Conservation (phyloP, 2,797 vertebrate genomes). For the Leontopithecus rosalia region DNA sequence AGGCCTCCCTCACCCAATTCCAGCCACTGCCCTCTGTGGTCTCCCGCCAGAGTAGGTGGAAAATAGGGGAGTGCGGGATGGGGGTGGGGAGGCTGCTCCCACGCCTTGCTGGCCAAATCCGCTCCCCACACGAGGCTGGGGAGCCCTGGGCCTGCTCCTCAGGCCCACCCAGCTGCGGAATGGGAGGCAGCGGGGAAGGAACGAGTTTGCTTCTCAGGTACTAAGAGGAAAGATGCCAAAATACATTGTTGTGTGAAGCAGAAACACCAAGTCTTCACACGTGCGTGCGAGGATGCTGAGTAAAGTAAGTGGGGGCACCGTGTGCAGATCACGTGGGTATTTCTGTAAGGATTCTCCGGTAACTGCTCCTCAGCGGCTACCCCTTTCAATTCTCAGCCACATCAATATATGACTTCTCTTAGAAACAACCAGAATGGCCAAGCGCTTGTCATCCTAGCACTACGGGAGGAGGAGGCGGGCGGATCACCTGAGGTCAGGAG, state of each 20-base stretch:
- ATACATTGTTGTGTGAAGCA: no score
- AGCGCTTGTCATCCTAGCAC: no score
- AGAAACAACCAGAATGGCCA: no score
- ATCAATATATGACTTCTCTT: no score
- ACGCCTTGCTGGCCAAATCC: not conserved
- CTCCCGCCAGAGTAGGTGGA: accelerated
- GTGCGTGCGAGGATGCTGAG: accelerated
- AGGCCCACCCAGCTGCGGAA: not conserved
- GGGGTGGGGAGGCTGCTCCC: accelerated
- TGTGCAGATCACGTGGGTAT: no score
- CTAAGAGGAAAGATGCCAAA: not conserved
- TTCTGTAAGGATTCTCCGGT: no score
- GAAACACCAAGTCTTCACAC: not conserved
- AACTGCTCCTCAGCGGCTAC: no score
- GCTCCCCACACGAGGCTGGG: no score
- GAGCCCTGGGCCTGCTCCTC: not conserved
- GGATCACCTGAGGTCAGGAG: not conserved
- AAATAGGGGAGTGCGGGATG: not conserved
- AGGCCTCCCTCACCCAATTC: not conserved
- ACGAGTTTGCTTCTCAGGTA: accelerated
- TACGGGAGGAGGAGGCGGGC: no score
- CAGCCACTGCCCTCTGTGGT: not conserved
- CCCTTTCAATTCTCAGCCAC: no score
- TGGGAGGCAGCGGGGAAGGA: not conserved
- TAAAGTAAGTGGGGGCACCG: no score